Base-by-base conservation (phyloP, 2,797 vertebrate genomes). In the Scolopax rusticola region DNA sequence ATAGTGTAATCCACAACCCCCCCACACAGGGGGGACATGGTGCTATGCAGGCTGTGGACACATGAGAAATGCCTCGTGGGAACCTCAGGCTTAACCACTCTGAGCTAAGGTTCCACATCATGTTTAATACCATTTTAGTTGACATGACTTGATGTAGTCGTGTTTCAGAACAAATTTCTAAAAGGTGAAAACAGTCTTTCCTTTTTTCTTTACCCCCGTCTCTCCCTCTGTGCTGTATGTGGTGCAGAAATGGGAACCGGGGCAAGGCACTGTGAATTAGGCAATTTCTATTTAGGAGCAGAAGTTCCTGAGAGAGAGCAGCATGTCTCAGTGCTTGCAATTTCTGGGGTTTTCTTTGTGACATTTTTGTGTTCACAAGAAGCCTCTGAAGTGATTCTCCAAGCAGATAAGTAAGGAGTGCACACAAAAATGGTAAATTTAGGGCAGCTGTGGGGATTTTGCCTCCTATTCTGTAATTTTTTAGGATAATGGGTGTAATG, bases 201-300 rank as follows among this genome's bases (percentile, higher is more conserved):
- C 2, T 51, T 65, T 43, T 71, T 75, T 41, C 10, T 63, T 60
- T 41, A 38, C 13, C 13, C 36, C 3, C 40, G 2, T 47, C n/a
- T 60, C 9, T 87, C 15, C 33, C 4, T 61, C 41, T 36, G 33
- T 67, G 38, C 24, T 89, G 36, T 7, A 3, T 19, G 32, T 1
- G 4, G 38, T 63, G n/a, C 41, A 94, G 78, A 93, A 91, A 56
- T 57, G 36, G 53, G 76, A 89, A 75, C n/a, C 24, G 27, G 30
- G 53, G 21, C 25, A 51, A 47, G 47, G 10, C 23, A 19, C 11
- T 28, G 13, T 53, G 61, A 78, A 67, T 93, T 54, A 83, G 64
- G 71, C 47, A 84, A 78, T 85, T 93, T 87, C 87, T 91, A 8
- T 90, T 89, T 36, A 77, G 30, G 67, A 77, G 30, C 63, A 71